A percentile compares a stretch with the other conserved stretches of the same genome.
phyloP scores from a whole-genome alignment of 2,797 vertebrate species.

The Coendou prehensilis region DNA sequence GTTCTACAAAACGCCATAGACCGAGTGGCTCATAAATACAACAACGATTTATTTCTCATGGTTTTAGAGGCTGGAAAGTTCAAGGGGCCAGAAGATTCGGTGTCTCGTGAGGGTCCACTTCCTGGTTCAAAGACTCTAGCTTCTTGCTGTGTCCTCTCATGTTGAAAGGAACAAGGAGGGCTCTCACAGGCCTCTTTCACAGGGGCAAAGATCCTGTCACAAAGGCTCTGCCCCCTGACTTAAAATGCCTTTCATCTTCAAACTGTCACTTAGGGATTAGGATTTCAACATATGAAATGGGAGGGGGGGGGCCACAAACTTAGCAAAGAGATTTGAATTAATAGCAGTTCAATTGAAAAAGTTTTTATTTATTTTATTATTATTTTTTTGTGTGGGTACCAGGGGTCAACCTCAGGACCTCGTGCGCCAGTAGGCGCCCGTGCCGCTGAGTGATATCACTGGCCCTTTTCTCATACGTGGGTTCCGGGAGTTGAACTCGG shows the following conservation, averaged over 20 bases:
- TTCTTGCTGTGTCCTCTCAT: not conserved
- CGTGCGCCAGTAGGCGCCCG: no score
- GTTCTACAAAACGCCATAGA: not conserved
- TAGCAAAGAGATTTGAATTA: slow-evolving; percentile 38
- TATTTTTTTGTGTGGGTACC: no score
- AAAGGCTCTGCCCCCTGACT: not conserved
- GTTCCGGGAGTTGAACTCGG: no score
- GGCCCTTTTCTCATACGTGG: no score
- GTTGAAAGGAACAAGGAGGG: not conserved
- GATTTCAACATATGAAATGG: not conserved
- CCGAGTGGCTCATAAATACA: not conserved
- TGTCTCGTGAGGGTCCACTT: not conserved
- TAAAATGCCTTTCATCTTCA: not conserved
- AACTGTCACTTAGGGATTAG: not conserved
- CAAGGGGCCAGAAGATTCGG: not conserved
- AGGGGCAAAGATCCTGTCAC: no score
- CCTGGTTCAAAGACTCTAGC: not conserved
- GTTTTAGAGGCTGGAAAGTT: not conserved
- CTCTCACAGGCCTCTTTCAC: not conserved
- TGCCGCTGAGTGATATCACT: no score
- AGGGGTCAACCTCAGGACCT: no score
- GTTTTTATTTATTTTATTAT: no score
- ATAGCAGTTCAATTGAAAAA: not conserved
- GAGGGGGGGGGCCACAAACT: not conserved
- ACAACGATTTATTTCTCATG: not conserved